Conservation (phyloP, 2,113 vertebrate species). For the Xiphorhynchus elegans region DNA sequence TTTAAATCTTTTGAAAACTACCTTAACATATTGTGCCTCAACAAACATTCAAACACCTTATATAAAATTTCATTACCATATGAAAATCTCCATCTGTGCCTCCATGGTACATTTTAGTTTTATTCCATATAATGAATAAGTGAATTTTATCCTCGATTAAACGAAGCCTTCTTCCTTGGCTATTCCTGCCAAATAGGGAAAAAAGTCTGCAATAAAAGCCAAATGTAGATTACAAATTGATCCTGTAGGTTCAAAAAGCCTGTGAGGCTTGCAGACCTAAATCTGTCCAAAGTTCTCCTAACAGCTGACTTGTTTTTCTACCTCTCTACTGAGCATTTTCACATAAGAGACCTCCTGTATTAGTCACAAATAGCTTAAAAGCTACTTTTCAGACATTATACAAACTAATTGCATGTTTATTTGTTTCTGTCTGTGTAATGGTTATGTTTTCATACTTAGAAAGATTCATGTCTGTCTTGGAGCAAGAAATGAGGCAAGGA, state of each 20-base stretch:
- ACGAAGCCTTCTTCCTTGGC: background rate
- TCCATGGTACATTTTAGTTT: background rate
- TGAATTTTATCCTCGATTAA: background rate
- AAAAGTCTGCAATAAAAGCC: background rate
- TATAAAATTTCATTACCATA: background rate
- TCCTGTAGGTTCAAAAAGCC: background rate
- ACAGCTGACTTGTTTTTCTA: background rate
- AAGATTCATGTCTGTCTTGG: background rate
- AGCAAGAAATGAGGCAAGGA: background rate
- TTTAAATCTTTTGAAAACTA: conserved; percentile 5
- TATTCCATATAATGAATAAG: background rate
- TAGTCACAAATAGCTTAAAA: background rate
- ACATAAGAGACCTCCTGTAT: background rate
- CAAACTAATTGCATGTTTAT: background rate
- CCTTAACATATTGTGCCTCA: background rate
- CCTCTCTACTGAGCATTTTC: background rate
- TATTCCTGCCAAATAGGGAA: background rate
- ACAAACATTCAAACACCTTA: background rate
- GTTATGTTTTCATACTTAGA: background rate
- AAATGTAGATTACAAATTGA: background rate
- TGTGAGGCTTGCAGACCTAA: background rate
- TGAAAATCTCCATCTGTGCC: background rate
- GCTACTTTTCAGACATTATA: background rate
- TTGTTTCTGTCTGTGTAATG: background rate
- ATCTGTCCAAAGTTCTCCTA: background rate